Evolutionary conservation across 2,888 invertebrate species (phyloP).

Genomic region (Drosophila sordidula): DNA sequence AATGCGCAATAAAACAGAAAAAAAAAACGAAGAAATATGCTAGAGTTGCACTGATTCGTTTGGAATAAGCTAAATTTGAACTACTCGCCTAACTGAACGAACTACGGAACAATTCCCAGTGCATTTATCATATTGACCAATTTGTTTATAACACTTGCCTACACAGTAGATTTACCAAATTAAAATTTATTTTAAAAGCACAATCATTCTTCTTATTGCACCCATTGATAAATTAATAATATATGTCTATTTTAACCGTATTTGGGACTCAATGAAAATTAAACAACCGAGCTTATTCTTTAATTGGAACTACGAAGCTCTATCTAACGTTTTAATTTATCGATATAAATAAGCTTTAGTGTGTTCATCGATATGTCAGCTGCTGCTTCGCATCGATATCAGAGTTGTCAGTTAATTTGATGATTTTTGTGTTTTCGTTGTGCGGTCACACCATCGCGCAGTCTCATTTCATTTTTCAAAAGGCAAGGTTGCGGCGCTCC

Average conservation of each 20-base stretch:
- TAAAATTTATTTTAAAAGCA: too few relatives aligned
- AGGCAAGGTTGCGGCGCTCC: slow-evolving; percentile 27
- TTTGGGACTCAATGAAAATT: too few relatives aligned
- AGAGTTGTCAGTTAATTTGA: slow-evolving; percentile 2
- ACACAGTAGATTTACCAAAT: not conserved
- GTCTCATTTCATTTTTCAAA: slow-evolving; percentile 58
- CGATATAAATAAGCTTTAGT: not conserved
- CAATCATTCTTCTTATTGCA: too few relatives aligned
- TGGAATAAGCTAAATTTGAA: too few relatives aligned
- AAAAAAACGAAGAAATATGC: not conserved
- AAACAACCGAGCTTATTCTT: too few relatives aligned
- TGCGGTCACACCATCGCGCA: slow-evolving; percentile 53
- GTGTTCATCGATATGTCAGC: not conserved
- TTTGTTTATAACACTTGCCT: not conserved
- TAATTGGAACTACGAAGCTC: too few relatives aligned
- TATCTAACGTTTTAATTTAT: not conserved
- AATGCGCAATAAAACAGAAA: slow-evolving; percentile 23
- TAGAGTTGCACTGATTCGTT: too few relatives aligned
- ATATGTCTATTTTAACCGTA: too few relatives aligned
- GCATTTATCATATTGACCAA: too few relatives aligned
- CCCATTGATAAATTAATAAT: too few relatives aligned
- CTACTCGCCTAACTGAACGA: too few relatives aligned
- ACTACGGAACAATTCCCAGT: too few relatives aligned
- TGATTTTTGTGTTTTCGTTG: slow-evolving; percentile 11
- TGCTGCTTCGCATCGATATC: not conserved